These are phyloP conservation scores for Bembecia ichneumoniformis DNA, from an alignment of 2,888 invertebrate species.

Conservation along the genomic window DNA sequence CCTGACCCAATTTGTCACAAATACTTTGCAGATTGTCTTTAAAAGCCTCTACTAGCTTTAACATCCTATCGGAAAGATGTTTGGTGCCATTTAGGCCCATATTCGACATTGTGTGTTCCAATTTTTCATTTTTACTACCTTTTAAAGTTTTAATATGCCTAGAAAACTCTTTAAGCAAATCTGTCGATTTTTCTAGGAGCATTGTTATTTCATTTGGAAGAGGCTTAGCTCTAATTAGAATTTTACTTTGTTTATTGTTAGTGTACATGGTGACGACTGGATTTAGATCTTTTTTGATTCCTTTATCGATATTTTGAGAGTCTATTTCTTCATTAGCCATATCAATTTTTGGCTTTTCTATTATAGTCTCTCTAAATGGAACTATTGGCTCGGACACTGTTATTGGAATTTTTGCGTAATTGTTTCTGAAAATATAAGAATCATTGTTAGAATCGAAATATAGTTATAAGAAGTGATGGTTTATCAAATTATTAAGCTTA, in stretches of 20 bases:
- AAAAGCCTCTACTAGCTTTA: conserved; percentile 56
- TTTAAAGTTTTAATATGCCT: conserved; percentile 57
- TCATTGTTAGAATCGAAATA: background rate
- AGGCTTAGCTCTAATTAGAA: conserved; percentile 84
- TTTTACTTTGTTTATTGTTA: conserved; percentile 78
- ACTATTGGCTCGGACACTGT: conserved; percentile 96
- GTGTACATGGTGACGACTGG: conserved; percentile 75
- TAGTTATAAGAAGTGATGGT: background rate
- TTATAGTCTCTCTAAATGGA: conserved; percentile 94
- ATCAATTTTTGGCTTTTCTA: conserved; percentile 83
- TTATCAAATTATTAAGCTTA: conserved; percentile 21
- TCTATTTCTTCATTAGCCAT: conserved; percentile 90
- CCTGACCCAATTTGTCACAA: conserved; percentile 71
- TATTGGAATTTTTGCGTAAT: conserved; percentile 89
- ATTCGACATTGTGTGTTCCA: conserved; percentile 39
- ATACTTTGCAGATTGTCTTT: conserved; percentile 73
- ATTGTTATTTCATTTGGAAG: conserved; percentile 80
- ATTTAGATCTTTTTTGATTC: conserved; percentile 56
- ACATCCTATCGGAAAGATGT: conserved; percentile 50
- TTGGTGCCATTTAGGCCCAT: conserved; percentile 37
- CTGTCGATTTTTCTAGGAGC: conserved; percentile 79
- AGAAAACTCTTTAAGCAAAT: conserved; percentile 78
- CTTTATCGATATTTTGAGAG: conserved; percentile 66
- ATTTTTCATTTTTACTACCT: conserved; percentile 46
- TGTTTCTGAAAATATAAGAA: conserved; percentile 49